Percentiles rank a stretch among this genome's conserved stretches.
Evolutionary conservation across 2,888 invertebrate species (phyloP).

Genomic region (Xanthia togata): DNA sequence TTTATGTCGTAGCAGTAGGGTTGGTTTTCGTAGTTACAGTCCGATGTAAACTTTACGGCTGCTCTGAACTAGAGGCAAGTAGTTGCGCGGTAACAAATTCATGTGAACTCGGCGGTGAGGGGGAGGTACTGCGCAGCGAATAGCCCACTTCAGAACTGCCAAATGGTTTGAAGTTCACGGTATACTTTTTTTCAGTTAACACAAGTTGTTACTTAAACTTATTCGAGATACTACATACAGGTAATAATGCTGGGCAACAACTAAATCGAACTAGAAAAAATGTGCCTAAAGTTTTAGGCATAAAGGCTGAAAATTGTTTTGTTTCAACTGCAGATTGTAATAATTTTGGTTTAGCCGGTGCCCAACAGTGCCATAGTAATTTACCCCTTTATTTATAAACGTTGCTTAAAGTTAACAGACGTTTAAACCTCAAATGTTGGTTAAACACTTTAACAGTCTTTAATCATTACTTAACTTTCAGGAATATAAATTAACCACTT

Average conservation of each 20-base stretch:
- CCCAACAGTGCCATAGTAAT: slow-evolving; percentile 1
- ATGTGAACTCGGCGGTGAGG: not conserved
- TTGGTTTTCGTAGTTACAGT: not conserved
- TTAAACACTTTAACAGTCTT: not conserved
- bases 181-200: no score
- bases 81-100: not conserved
- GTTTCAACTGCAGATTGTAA: not conserved
- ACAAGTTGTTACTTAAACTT: not conserved
- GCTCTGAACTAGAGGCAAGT: not conserved
- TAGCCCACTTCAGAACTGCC: not conserved
- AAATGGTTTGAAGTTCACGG: not conserved
- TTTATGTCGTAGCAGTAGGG: not conserved
- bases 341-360: not conserved
- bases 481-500: not conserved
- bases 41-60: not conserved
- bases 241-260: slow-evolving; percentile 4
- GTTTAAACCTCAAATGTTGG: not conserved
- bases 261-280: not conserved
- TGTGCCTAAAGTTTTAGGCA: not conserved
- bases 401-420: not conserved
- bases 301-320: not conserved
- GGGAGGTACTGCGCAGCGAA: not conserved
- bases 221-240: not conserved
- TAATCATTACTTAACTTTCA: not conserved
- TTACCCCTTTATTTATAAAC: not conserved